Conservation (phyloP, 2,888 invertebrate species). For the Andrena hattorfiana region DNA sequence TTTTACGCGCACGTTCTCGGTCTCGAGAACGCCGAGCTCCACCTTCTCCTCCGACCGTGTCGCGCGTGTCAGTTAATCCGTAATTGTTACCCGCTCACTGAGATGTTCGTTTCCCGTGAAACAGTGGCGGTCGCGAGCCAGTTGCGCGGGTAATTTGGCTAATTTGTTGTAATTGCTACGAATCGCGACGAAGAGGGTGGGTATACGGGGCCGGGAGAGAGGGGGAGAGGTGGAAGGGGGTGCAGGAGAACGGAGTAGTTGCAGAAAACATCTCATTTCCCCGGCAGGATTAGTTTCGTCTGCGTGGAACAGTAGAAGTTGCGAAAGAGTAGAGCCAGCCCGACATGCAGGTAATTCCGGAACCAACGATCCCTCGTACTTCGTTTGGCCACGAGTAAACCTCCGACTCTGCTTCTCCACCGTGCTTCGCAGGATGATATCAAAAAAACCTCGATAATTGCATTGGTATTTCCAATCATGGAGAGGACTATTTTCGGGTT, state of each 20-base stretch:
- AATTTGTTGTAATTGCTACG: conserved; percentile 69
- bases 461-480: not conserved
- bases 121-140: conserved; percentile 42
- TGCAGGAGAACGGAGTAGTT: conserved; percentile 14
- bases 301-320: conserved; percentile 24
- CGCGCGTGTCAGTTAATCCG: conserved; percentile 53
- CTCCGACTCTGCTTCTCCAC: conserved; percentile 1
- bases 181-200: conserved; percentile 47
- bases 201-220: no score
- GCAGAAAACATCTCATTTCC: conserved; percentile 54
- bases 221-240: not conserved
- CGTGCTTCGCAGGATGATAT: not conserved
- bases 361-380: conserved; percentile 23
- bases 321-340: conserved; percentile 29
- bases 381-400: conserved; percentile 16
- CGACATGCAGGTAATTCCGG: no score
- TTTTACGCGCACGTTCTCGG: conserved; percentile 29
- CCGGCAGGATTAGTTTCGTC: conserved; percentile 40
- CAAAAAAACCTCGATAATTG: no score
- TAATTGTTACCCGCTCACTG: conserved; percentile 43
- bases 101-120: conserved; percentile 56
- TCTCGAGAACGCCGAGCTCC: conserved; percentile 7
- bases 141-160: conserved; percentile 67
- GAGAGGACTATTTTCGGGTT: conserved; percentile 45
- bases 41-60: not conserved